Evolutionary conservation across 2,113 vertebrate species (phyloP), one percentile per base, ranked within the genome.

Genomic region (Colinus virginianus): DNA sequence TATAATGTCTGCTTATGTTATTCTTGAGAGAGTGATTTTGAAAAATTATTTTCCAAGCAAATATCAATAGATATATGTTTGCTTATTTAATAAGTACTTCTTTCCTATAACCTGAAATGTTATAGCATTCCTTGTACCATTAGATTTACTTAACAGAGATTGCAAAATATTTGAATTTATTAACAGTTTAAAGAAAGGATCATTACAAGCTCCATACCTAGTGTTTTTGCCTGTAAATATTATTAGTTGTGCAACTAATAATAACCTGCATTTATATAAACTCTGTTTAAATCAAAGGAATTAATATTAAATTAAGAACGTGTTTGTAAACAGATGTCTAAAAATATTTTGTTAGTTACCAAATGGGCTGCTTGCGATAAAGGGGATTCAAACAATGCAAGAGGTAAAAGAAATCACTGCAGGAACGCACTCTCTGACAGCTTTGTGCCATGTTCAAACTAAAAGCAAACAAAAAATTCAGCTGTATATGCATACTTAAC

Each of bases 371-470:
- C 8, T 93, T 88, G 38, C 74, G 87, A 77, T 56, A 83, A 92
- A 82, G 56, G 25, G 25, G 34, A 79, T 91, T 83, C 72, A 74
- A 80, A 66, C 70, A 92, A 85, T 19, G 25, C 77, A 84, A 83
- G 87, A 86, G 46, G 82, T 78, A 83, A 90, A 94, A 93, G 71
- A 82, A 94, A 90, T 84, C 81, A 90, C 23, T 75, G 55, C 20
- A 48, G 48, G 34, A 86, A 40, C 36, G n/a, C 87, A 90, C 94
- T 90, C 81, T 95, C 94, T 93, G 32, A 40, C 78, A 74, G 85
- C 92, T 94, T 95, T 86, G 90, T 90, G 80, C 61, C 36, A 3
- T 93, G 87, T 97, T 96, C 34, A 48, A 95, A 78, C 91, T 93
- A 96, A 95, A 95, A 91, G 72, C 64, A 96, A 95, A 92, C 38